These are phyloP conservation scores for Athene noctua DNA, from an alignment of 2,113 vertebrate species.

Conservation along the genomic window DNA sequence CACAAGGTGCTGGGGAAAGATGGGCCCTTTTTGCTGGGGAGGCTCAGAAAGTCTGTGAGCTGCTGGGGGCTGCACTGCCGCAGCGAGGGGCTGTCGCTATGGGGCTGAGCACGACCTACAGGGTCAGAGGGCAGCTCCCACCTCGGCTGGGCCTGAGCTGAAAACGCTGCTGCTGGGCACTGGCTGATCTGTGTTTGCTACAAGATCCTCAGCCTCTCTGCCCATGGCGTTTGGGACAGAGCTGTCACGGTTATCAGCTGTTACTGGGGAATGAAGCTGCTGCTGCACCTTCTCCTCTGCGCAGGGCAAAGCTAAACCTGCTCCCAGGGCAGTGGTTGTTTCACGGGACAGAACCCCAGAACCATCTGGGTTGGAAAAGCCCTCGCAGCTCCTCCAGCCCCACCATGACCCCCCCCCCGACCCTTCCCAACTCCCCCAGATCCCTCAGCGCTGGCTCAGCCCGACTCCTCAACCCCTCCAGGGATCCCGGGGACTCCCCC, in stretches of 20 bases:
- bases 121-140: neutral
- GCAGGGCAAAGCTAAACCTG: neutral
- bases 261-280: neutral
- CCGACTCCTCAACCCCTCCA: no score
- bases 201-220: neutral
- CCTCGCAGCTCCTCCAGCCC: no score
- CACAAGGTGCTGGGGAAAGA: neutral
- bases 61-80: neutral
- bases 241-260: neutral
- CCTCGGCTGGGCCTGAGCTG: neutral
- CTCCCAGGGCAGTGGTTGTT: accelerated
- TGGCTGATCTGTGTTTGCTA: neutral
- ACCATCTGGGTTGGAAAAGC: no score
- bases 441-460: no score
- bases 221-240: neutral
- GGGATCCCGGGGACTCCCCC: no score
- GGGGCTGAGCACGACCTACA: accelerated
- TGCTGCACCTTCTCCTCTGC: neutral
- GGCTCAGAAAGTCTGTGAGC: neutral
- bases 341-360: no score
- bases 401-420: no score
- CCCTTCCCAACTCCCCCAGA: no score
- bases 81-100: accelerated
- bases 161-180: accelerated
- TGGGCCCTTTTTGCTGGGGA: neutral